Conservation (phyloP, 2,888 invertebrate species). For the Calameuta filiformis region DNA sequence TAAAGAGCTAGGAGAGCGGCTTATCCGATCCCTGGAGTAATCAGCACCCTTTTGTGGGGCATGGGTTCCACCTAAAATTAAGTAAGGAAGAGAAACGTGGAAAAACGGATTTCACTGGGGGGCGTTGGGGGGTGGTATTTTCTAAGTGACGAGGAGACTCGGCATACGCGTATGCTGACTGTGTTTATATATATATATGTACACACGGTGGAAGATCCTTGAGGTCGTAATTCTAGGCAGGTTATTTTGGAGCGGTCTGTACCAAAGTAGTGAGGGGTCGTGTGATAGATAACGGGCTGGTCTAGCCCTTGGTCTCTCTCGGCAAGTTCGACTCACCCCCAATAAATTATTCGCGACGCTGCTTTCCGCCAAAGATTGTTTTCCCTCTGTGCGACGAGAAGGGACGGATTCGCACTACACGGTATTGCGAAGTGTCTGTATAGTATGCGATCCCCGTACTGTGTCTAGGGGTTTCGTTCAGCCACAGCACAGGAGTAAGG, state of each 20-base stretch:
- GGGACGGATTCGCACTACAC: not conserved
- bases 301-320: constrained; percentile 38
- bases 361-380: constrained; percentile 51
- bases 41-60: not conserved
- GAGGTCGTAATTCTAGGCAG: constrained; percentile 5
- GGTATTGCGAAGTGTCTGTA: constrained; percentile 9
- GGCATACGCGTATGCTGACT: not conserved
- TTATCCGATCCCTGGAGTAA: not conserved
- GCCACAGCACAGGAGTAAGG: not conserved
- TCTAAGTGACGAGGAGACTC: not conserved
- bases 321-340: constrained; percentile 38
- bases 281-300: constrained; percentile 48
- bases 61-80: not conserved
- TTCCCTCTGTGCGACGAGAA: constrained; percentile 28
- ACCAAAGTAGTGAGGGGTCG: constrained; percentile 20
- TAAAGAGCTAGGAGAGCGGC: not conserved
- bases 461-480: not conserved
- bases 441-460: too few species aligned
- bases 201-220: not conserved
- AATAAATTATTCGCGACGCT: constrained; percentile 50
- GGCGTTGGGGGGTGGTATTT: not conserved
- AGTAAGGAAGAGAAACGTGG: not conserved
- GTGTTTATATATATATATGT: not conserved
- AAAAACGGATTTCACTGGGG: not conserved
- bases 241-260: constrained; percentile 33